Evolutionary conservation across 1,140 invertebrate species (phyloP).

Genomic region (Drosophila nasuta): DNA sequence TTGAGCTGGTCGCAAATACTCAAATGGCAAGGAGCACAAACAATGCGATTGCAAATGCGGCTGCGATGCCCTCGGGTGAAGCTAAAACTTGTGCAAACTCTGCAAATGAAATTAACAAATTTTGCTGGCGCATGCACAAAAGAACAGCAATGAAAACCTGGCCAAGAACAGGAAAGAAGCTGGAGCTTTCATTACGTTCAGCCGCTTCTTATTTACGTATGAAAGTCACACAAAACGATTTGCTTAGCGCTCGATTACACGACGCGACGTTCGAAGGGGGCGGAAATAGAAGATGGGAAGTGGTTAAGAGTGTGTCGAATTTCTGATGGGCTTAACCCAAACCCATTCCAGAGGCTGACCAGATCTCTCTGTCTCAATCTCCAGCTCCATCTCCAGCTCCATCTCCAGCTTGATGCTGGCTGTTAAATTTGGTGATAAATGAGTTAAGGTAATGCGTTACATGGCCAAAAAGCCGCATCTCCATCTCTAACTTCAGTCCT

Average conservation of each 20-base stretch:
- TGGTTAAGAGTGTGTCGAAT: not conserved
- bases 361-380: slow-evolving; percentile 8
- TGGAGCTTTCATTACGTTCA: not conserved
- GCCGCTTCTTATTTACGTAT: slow-evolving; percentile 69
- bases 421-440: slow-evolving; percentile 80
- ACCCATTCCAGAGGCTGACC: slow-evolving; percentile 1
- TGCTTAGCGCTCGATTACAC: slow-evolving; percentile 69
- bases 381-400: too few species aligned
- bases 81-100: slow-evolving; percentile 68
- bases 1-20: not conserved
- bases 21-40: slow-evolving; percentile 46
- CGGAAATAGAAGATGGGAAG: not conserved
- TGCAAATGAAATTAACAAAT: slow-evolving; percentile 80
- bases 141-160: slow-evolving; percentile 4
- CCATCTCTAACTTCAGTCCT: too few species aligned
- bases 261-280: not conserved
- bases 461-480: slow-evolving; percentile 41
- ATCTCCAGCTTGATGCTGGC: slow-evolving; percentile 27
- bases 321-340: not conserved
- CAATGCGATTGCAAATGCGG: slow-evolving; percentile 25
- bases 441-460: slow-evolving; percentile 79
- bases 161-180: not conserved
- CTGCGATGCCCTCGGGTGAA: slow-evolving; percentile 2
- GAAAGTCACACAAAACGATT: slow-evolving; percentile 81
- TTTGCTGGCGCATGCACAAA: slow-evolving; percentile 70